Evolutionary conservation across 2,113 vertebrate species (phyloP), one percentile per base, ranked within the genome.

Genomic region (Pithys albifrons): DNA sequence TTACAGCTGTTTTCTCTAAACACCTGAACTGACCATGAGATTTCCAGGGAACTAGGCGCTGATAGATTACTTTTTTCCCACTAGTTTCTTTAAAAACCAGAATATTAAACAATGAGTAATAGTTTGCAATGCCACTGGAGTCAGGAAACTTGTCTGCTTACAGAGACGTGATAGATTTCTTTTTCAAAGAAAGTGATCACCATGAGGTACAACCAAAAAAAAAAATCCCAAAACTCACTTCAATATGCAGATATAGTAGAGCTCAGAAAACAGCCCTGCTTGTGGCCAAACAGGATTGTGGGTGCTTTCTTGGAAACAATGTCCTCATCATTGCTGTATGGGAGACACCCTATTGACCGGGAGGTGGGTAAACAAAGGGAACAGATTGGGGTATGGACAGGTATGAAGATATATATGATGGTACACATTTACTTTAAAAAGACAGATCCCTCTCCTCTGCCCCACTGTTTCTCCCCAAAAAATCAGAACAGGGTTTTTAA

Each of bases 401-500:
- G 2, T 11, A 20, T 27, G 22, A 48, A 77, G 58, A 22, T 14
- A 51, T 25, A 51, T 14, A 27, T 51, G 49, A 37, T 59, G 33
- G 8, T 49, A 18, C 1, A 1, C 24, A 57, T 45, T 89, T 74
- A 51, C 43, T 74, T 62, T 13, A 58, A 77, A 87, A 65, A 52
- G 41, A n/a, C 3, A 66, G 19, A 33, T 6, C 4, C 3, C 2
- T 2, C 12, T 19, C 8, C 4, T 27, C 27, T 9, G 2, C 12
- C 49, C 23, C 25, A 46, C 10, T 1, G 0, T 45, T 59, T 27
- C 5, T 27, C 3, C 8, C 4, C 35, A 23, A 20, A n/a, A 48
- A 87, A 77, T 28, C 66, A 89, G 54, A 74, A 83, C 7, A 43
- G 70, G 9, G 27, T 43, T 43, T 43, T 64, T 25, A 73, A 61